Percentiles rank a stretch among this genome's conserved stretches.
phyloP scores from a whole-genome alignment of 2,113 vertebrate genomes.

The Sisor rabdophorus region DNA sequence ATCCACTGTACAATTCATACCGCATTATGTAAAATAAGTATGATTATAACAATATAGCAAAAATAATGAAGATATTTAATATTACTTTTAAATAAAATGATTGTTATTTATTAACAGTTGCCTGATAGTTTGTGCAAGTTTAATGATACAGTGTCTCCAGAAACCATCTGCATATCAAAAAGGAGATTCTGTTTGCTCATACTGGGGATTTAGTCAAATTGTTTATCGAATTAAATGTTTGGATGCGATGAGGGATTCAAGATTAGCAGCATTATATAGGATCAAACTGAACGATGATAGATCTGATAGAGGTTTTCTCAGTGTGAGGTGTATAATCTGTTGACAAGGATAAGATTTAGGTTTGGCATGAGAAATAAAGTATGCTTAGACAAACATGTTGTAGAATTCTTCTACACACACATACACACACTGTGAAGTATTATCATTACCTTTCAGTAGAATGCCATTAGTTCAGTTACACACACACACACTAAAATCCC shows the following conservation, averaged over 20 bases:
- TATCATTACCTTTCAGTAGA: constrained; percentile 4
- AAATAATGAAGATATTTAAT: no score
- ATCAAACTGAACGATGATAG: not conserved
- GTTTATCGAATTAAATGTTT: not conserved
- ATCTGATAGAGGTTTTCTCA: constrained; percentile 8
- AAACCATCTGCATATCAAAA: not conserved
- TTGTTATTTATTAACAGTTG: not conserved
- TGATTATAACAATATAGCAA: not conserved
- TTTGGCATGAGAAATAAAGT: not conserved
- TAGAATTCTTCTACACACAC: not conserved
- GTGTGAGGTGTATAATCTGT: not conserved
- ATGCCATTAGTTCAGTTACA: not conserved
- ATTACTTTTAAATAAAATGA: no score
- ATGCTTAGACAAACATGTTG: not conserved
- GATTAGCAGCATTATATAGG: constrained; percentile 23
- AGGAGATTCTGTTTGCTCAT: not conserved
- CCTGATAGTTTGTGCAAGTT: not conserved
- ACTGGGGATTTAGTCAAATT: not conserved
- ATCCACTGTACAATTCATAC: not conserved
- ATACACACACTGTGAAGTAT: not conserved
- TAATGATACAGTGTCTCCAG: not conserved
- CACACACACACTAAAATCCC: not conserved
- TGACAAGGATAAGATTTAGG: constrained; percentile 3
- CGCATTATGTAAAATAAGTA: not conserved
- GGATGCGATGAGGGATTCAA: not conserved